These are phyloP conservation scores for human (Homo sapiens) DNA, from an alignment of 2,113 vertebrate genomes.

Conservation along the genomic window DNA sequence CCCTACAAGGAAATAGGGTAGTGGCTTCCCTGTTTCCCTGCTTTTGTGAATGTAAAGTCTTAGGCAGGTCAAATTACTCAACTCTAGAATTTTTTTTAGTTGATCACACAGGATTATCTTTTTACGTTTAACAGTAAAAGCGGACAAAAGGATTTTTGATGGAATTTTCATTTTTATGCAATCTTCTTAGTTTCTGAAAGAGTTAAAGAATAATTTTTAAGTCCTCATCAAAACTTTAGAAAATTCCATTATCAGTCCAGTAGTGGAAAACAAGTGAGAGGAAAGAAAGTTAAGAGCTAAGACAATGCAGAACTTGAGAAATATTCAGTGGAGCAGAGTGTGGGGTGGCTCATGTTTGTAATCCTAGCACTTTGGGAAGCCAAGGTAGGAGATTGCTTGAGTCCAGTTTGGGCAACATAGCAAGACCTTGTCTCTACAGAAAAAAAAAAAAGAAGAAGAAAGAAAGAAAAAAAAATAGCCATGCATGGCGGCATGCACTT, in stretches of 20 bases:
- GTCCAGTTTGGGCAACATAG: too few species aligned
- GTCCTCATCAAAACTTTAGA: neutral
- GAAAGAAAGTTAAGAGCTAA: neutral
- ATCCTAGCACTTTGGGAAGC: too few species aligned
- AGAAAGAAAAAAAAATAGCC: too few species aligned
- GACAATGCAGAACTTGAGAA: neutral
- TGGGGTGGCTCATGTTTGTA: too few species aligned
- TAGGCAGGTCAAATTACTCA: neutral
- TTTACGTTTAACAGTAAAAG: slow-evolving; percentile 19
- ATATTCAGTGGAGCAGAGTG: neutral
- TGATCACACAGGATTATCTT: neutral
- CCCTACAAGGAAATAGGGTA: neutral
- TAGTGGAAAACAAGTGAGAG: neutral
- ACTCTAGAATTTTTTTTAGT: neutral
- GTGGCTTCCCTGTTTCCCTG: neutral
- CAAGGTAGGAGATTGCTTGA: too few species aligned
- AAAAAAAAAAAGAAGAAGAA: too few species aligned
- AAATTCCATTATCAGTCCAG: neutral
- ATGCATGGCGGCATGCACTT: too few species aligned
- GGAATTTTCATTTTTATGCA: neutral
- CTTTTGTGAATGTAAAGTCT: neutral
- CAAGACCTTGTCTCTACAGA: too few species aligned
- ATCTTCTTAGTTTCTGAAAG: slow-evolving; percentile 14
- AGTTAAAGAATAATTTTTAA: neutral
- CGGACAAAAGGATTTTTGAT: neutral